Conservation (phyloP, 2,113 vertebrate genomes). For the Eurystomus gularis region DNA sequence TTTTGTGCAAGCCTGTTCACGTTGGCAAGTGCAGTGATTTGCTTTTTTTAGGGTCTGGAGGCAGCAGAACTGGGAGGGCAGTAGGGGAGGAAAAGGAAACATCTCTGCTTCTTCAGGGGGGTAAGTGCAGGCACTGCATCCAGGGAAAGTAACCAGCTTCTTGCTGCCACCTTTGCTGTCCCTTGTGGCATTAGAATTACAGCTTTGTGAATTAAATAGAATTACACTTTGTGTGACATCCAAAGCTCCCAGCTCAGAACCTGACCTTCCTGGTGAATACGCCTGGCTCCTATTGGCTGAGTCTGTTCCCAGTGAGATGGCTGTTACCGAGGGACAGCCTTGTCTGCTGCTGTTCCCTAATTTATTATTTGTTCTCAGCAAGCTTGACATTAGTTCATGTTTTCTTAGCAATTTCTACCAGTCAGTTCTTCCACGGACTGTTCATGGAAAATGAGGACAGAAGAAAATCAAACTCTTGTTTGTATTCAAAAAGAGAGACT, state of each 20-base stretch:
- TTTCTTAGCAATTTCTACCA: background rate
- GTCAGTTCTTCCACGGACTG: background rate
- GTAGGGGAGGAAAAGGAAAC: background rate
- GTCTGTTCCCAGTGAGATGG: background rate
- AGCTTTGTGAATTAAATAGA: no score
- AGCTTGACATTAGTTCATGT: background rate
- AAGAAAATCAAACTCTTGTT: background rate
- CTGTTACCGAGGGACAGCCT: background rate
- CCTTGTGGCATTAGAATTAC: no score
- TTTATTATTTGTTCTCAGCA: background rate
- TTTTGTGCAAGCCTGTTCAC: background rate
- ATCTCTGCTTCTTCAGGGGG: background rate
- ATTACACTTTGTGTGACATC: background rate
- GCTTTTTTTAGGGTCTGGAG: background rate
- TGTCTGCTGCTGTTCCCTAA: background rate
- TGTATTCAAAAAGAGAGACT: background rate
- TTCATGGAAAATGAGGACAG: background rate
- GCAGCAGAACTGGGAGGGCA: background rate
- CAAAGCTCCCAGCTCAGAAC: background rate
- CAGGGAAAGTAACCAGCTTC: background rate
- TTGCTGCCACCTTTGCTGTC: background rate
- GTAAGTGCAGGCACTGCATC: background rate
- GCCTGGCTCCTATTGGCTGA: background rate
- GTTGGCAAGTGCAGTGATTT: background rate
- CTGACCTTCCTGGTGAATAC: background rate